A percentile compares a stretch with the other conserved stretches of the same genome.
Conservation (phyloP, 1,140 invertebrate genomes). For the Dreissena polymorpha region DNA sequence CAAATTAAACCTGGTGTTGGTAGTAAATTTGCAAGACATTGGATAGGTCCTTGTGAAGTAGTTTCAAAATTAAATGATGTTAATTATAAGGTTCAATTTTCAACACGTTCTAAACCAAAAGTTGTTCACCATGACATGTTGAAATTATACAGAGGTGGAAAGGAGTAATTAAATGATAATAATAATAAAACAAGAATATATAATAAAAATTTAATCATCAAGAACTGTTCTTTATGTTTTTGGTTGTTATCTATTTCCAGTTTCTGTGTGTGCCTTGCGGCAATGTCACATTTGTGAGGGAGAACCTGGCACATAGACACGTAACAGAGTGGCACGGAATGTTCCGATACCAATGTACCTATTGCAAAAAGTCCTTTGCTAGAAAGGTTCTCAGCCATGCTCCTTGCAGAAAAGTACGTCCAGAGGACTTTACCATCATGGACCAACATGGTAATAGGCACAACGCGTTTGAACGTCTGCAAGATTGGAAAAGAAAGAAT, state of each 20-base stretch:
- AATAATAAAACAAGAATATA: no score
- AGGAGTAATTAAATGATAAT: no score
- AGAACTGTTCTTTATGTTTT: no score
- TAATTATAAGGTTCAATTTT: background rate
- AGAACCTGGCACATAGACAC: background rate
- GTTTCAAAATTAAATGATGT: conserved; percentile 14
- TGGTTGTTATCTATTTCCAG: background rate
- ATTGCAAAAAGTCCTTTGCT: conserved; percentile 1
- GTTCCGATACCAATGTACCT: background rate
- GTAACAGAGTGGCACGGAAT: background rate
- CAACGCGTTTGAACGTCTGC: background rate
- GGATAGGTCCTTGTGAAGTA: background rate
- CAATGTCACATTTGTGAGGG: background rate
- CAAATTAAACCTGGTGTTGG: conserved; percentile 4
- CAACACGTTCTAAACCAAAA: background rate
- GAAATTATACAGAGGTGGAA: background rate
- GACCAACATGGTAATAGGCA: background rate
- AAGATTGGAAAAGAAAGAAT: background rate
- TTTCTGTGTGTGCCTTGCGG: background rate
- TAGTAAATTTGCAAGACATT: conserved; percentile 8
- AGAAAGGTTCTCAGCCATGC: background rate
- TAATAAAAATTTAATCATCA: no score
- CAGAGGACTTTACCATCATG: background rate
- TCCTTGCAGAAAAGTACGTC: background rate
- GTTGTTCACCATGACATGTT: conserved; percentile 5